Evolutionary conservation across 2,888 invertebrate genomes (phyloP), one percentile per base, ranked within the genome.

Genomic region (Sylvicola cinctus): DNA sequence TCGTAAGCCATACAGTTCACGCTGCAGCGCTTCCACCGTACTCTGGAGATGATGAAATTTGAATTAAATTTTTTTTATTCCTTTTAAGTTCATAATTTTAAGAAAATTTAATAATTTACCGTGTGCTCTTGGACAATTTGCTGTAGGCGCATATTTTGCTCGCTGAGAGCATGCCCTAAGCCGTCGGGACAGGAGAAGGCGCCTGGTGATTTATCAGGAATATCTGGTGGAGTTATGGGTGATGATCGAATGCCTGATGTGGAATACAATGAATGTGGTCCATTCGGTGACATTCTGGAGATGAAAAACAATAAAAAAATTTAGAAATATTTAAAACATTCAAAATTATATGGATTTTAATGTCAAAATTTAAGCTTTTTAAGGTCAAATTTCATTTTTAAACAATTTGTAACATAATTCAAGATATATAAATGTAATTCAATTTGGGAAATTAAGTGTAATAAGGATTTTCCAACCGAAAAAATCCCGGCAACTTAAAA

Each of bases 61-160:
- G 20, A 8, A 8, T 20, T 20, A n/a, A n/a, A n/a, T n/a, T n/a
- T n/a, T n/a, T n/a, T n/a, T n/a, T n/a, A 14, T 34, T 12, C 3
- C 11, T 32, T n/a, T n/a, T n/a, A n/a, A n/a, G n/a, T 11, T 7
- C 11, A 25, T 8, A 25, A 28, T 28, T 28, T 28, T 13, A 28
- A 8, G 23, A 29, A 5, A 20, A 20, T 6, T 25, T n/a, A 27
- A 29, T 20, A 23, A 44, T 46, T 47, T 49, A 81, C 84, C 69
- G 73, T 75, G 51, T 81, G 75, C 43, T 80, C 76, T 37, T 74
- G 65, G 45, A 83, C 74, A 48, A 90, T 77, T 57, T 84, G 79
- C 51, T 76, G 74, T 47, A 90, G 65, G 41, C 87, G 61, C 49
- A 58, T 50, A 41, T 58, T 58, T 47, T 57, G 53, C 46, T 58